Evolutionary conservation across 2,888 invertebrate genomes (phyloP).

Genomic region (Sepiola atlantica): DNA sequence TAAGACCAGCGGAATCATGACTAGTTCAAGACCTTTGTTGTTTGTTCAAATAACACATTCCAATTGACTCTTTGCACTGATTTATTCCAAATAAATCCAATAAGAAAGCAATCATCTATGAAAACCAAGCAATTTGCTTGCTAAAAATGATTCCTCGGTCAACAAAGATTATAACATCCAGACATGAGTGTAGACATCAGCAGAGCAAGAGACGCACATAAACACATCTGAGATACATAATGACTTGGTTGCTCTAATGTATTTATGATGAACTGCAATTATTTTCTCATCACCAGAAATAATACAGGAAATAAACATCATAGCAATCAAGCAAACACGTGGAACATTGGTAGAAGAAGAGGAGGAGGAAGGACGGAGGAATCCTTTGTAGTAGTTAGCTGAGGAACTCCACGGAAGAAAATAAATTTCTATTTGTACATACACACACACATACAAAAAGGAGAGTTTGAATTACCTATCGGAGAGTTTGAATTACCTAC

Average conservation of each 20-base stretch:
- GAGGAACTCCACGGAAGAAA: not conserved
- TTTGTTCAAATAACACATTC: conserved; percentile 36
- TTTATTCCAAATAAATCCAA: conserved; percentile 24
- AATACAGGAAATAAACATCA: conserved; percentile 40
- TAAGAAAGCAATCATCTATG: conserved; percentile 23
- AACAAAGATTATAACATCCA: not conserved
- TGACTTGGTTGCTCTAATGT: not conserved
- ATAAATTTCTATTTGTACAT: not conserved
- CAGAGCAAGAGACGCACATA: not conserved
- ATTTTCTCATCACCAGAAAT: conserved; percentile 33
- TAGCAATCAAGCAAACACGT: not conserved
- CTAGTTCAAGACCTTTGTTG: not conserved
- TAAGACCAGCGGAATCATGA: not conserved
- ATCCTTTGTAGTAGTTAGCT: not conserved
- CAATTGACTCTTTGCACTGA: not conserved
- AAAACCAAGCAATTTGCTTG: conserved; percentile 2
- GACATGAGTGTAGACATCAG: not conserved
- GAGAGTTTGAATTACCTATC: too few species aligned
- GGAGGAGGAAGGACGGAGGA: not conserved
- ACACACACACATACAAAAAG: not conserved
- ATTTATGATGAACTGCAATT: conserved; percentile 32
- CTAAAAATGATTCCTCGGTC: not conserved
- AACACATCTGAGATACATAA: not conserved
- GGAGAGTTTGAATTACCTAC: too few species aligned
- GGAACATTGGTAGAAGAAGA: not conserved